These are phyloP conservation scores for Atta texana DNA, from an alignment of 1,140 invertebrate genomes.

Conservation along the genomic window DNA sequence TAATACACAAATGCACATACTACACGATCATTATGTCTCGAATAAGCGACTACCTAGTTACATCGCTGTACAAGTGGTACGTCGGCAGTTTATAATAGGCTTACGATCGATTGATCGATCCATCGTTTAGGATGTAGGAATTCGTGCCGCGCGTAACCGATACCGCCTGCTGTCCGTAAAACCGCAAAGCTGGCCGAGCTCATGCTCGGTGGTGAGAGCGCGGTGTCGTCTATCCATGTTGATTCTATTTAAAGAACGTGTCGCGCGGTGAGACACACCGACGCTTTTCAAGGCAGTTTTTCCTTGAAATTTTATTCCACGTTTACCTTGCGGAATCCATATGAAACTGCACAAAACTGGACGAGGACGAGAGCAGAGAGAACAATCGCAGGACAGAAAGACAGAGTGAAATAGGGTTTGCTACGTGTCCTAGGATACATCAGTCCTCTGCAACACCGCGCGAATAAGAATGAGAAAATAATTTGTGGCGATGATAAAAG, in stretches of 20 bases:
- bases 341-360: background rate
- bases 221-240: slow-evolving; percentile 47
- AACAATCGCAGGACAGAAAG: background rate
- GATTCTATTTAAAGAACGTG: slow-evolving; percentile 62
- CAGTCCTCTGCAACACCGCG: slow-evolving; percentile 11
- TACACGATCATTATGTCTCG: slow-evolving; percentile 39
- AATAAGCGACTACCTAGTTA: slow-evolving; percentile 37
- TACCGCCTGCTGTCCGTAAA: slow-evolving; percentile 22
- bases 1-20: slow-evolving; percentile 33
- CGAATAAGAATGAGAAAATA: slow-evolving; percentile 29
- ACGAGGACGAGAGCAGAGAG: background rate
- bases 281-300: slow-evolving; percentile 42
- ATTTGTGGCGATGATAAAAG: background rate
- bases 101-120: slow-evolving; percentile 39
- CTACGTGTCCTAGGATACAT: slow-evolving; percentile 28
- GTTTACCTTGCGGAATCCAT: slow-evolving; percentile 32
- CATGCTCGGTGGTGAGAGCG: slow-evolving; percentile 4
- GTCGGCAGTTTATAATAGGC: slow-evolving; percentile 56
- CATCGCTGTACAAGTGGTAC: slow-evolving; percentile 4
- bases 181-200: slow-evolving; percentile 53
- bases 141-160: slow-evolving; percentile 37
- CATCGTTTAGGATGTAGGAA: slow-evolving; percentile 6
- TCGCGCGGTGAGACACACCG: slow-evolving; percentile 31
- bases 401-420: slow-evolving; percentile 36
- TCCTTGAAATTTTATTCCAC: slow-evolving; percentile 44